These are phyloP conservation scores for Suncus etruscus DNA, from an alignment of 2,113 vertebrate genomes.

Conservation along the genomic window DNA sequence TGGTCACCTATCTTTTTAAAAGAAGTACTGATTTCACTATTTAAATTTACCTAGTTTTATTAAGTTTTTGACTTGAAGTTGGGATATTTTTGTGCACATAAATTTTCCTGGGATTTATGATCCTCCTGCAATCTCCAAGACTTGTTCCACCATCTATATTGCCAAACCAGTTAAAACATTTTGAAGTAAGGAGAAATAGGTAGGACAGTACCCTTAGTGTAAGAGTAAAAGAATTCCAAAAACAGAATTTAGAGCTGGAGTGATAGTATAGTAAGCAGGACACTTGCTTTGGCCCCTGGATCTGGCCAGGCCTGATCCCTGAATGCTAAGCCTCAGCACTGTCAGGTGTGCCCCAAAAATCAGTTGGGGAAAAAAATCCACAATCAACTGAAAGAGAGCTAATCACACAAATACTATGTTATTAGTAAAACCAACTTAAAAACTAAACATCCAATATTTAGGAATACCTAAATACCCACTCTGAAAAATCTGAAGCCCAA, in stretches of 20 bases:
- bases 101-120: background rate
- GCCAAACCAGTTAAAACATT: constrained; percentile 34
- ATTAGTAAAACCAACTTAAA: constrained; percentile 35
- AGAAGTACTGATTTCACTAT: too few species aligned
- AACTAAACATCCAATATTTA: background rate
- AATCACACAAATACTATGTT: background rate
- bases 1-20: too few species aligned
- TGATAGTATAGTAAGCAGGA: too few species aligned
- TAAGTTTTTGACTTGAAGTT: too few species aligned
- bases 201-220: background rate
- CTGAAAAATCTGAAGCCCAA: constrained; percentile 11
- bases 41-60: background rate
- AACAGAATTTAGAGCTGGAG: background rate
- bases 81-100: background rate
- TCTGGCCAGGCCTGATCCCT: too few species aligned
- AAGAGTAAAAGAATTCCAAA: too few species aligned
- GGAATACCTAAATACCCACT: background rate
- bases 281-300: too few species aligned
- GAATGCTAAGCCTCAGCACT: too few species aligned
- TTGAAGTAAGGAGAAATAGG: background rate
- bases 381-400: background rate
- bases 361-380: too few species aligned
- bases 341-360: too few species aligned
- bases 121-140: background rate
- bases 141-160: background rate